Base-by-base conservation (phyloP, 2,113 vertebrate genomes). In the Jacana jacana region DNA sequence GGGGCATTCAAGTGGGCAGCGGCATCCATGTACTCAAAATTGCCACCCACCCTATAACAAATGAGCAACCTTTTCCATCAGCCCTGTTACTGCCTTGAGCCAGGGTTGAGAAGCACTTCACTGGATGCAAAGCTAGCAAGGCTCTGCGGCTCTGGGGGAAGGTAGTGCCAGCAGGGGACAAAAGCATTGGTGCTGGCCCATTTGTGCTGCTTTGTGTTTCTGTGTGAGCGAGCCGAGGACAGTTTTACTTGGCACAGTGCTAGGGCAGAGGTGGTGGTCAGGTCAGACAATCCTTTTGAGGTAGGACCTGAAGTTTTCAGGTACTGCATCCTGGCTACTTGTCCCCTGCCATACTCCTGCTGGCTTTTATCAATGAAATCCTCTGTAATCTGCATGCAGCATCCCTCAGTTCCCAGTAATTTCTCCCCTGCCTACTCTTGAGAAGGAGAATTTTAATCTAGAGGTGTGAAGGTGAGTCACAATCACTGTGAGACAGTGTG, bases 331-430 rank as follows among this genome's bases (percentile, higher is more conserved):
- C 33, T 44, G 54, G 24, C 52, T 64, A 28, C 64, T 88, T 27
- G 51, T 64, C 20, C 33, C 37, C 58, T 83, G 28, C 37, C 24
- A 7, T 79, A 28, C 15, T 16, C 9, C 8, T 23, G 22, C 52
- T 4, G 7, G n/a, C 20, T 72, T 35, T 89, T 55, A 73, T 23
- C 1, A 1, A 5, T 63, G 13, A 75, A 91, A 75, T 52, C 10
- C 24, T 35, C 78, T 4, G 4, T 66, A 71, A 54, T 14, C n/a
- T 9, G 10, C 39, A 48, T 55, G 44, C 60, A 75, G 70, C 35
- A 57, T 33, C 17, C 11, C 23, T 61, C 0, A 0, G 42, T 14
- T 77, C 30, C 6, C 14, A 61, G 58, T 17, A 48, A 23, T 57
- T 46, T 93, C 49, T 77, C 46, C 44, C 23, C 33, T 86, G 58